phyloP scores from a whole-genome alignment of 2,113 vertebrate genomes.

The Formicarius rufipectus region DNA sequence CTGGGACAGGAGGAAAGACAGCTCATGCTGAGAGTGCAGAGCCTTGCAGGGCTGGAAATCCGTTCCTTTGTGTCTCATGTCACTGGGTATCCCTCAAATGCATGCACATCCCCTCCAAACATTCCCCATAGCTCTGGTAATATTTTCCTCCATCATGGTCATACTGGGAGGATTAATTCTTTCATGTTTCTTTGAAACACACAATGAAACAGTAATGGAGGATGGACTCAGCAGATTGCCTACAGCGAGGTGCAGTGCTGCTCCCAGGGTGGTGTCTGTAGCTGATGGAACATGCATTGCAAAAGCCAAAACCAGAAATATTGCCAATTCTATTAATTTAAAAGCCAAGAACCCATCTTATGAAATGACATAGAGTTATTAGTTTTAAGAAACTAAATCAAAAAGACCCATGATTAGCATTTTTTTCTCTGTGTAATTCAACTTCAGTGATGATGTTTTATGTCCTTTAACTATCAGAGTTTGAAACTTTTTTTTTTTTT shows the following conservation, averaged over 20 bases:
- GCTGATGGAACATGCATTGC: neutral
- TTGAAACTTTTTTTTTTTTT: neutral
- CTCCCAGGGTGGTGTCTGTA: neutral
- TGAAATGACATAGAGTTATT: neutral
- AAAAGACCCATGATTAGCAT: neutral
- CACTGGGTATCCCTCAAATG: neutral
- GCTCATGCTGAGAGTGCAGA: neutral
- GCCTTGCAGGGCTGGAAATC: neutral
- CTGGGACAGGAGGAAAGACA: neutral
- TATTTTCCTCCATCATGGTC: neutral
- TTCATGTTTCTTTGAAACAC: neutral
- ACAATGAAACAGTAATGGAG: neutral
- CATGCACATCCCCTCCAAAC: neutral
- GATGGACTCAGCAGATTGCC: neutral
- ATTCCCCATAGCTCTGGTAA: neutral
- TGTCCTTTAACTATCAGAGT: neutral
- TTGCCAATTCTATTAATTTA: neutral
- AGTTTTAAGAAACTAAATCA: neutral
- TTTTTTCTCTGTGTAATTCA: neutral
- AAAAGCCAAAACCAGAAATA: neutral
- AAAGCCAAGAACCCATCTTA: neutral
- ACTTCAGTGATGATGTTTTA: neutral
- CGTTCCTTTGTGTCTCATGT: neutral
- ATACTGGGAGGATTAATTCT: neutral
- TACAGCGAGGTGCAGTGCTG: neutral